Evolutionary conservation across 2,113 vertebrate genomes (phyloP).

Genomic region (Origma solitaria): DNA sequence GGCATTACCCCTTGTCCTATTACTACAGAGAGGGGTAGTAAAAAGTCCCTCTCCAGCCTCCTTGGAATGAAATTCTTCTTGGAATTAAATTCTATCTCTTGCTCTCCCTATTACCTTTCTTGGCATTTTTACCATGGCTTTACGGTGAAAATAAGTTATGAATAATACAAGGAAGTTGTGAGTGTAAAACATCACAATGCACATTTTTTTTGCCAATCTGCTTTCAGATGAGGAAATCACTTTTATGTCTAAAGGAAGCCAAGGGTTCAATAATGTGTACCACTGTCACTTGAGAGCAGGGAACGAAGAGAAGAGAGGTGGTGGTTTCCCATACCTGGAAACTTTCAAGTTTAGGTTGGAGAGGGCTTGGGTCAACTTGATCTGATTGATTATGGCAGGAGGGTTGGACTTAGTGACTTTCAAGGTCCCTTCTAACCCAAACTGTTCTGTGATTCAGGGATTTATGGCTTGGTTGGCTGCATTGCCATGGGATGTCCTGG

Average conservation of each 20-base stretch:
- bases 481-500: background rate
- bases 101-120: background rate
- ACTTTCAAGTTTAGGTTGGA: background rate
- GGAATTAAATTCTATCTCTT: background rate
- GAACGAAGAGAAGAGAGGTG: background rate
- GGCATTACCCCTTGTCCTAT: background rate
- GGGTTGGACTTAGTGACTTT: background rate
- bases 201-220: background rate
- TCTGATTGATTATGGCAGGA: background rate
- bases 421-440: background rate
- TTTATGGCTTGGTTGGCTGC: background rate
- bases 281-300: background rate
- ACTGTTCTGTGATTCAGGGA: background rate
- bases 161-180: background rate
- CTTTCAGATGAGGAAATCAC: background rate
- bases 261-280: background rate
- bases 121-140: background rate
- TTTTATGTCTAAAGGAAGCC: background rate
- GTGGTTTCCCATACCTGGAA: background rate
- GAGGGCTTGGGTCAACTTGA: background rate
- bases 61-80: background rate
- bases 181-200: background rate
- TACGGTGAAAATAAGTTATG: background rate
- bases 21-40: background rate
- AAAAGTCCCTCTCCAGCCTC: background rate